phyloP scores from a whole-genome alignment of 35 echinoderm and acorn worm species.

The Lytechinus pictus region DNA sequence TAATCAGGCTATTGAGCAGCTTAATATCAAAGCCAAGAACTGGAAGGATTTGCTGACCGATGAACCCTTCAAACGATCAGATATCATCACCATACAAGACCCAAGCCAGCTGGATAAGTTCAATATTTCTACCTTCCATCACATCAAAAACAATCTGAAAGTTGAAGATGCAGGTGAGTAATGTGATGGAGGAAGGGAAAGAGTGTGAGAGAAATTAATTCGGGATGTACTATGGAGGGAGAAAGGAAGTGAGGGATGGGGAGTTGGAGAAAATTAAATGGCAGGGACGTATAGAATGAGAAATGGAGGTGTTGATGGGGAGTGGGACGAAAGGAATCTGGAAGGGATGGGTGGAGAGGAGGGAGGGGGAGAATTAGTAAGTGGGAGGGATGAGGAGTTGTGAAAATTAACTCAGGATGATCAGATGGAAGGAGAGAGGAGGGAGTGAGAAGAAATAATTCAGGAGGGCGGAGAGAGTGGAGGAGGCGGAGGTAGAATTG shows the following conservation, averaged over 20 bases:
- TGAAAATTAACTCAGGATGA: too few species aligned
- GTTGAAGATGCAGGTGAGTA: conserved; percentile 77
- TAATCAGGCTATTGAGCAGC: conserved; percentile 84
- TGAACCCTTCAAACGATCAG: conserved; percentile 82
- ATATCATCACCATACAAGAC: conserved; percentile 93
- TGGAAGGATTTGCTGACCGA: conserved; percentile 91
- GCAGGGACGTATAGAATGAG: background rate
- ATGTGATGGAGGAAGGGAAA: background rate
- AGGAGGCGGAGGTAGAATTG: too few species aligned
- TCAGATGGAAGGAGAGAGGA: background rate
- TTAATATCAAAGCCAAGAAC: conserved; percentile 97
- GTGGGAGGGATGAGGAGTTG: background rate
- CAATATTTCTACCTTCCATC: conserved; percentile 91
- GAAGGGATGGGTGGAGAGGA: background rate
- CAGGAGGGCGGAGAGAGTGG: too few species aligned
- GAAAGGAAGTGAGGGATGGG: background rate
- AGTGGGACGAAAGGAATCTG: background rate
- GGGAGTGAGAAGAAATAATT: background rate
- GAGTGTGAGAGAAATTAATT: background rate
- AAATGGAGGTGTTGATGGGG: too few species aligned
- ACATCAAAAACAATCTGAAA: conserved; percentile 95
- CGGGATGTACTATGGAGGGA: background rate
- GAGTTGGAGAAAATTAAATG: background rate
- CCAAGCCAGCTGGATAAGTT: conserved; percentile 93
- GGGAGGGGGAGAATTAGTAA: background rate